Evolutionary conservation across 2,113 vertebrate species (phyloP), one percentile per base, ranked within the genome.

Genomic region (Oreocharis arfaki): DNA sequence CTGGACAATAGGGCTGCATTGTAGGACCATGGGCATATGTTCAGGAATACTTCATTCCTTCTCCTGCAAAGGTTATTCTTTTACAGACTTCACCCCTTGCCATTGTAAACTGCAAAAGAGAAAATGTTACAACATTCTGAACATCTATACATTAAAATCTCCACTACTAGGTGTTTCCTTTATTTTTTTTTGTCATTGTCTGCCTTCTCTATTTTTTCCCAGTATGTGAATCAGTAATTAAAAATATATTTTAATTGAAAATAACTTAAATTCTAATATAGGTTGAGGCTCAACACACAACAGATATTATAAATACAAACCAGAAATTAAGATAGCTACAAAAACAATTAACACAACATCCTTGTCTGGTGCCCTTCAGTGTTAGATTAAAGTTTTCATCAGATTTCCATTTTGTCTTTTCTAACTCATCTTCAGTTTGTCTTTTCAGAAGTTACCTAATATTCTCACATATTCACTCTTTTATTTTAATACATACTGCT

Each of bases 311-410:
- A 80, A 91, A 70, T 30, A 49, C 18, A 64, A n/a, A 52, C 30
- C 21, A 55, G 44, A 73, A 85, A 64, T 7, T 3, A 47, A 28
- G 17, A 37, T 1, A 4, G 8, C 17, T 69, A 13, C 44, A 44
- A 55, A 65, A 83, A 32, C 12, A 71, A 41, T 78, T 57, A 42
- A 20, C 11, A 35, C 16, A 49, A n/a, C 8, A 32, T 65, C 33
- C 1, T 23, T 32, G 50, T 24, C 1, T 2, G 0, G 3, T 28
- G 3, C 5, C 19, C 5, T 52, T 71, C 22, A 35, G 14, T 42
- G 24, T 42, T 37, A n/a, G 39, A 44, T 44, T 63, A 47, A 73
- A 73, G 27, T 61, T 65, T 84, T 65, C 41, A 53, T 28, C 3
- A 73, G 6, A 3, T 69, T 81, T 76, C 28, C 10, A 32, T 74